Evolutionary conservation across 2,888 invertebrate species (phyloP), one percentile per base, ranked within the genome.

Genomic region (Cryptus viduatorius): DNA sequence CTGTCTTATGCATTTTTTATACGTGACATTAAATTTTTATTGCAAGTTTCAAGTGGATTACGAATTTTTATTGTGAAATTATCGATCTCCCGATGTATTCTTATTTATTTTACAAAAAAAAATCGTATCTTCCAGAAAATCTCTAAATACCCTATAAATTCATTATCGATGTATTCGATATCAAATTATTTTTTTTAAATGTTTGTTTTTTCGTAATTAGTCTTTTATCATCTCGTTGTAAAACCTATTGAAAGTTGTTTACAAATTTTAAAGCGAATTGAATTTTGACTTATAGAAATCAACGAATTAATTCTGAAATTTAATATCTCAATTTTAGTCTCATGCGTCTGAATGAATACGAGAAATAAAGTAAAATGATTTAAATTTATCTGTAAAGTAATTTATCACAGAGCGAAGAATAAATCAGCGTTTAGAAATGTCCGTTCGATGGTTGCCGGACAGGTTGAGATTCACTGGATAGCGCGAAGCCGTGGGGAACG

Each of bases 381-480:
- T 1, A 29, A 10, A 1, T 56, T 8, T 16, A 56, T 56, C 3
- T 19, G 3, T 19, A 1, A 8, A 56, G n/a, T 16, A 19, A 56
- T 56, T 19, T 10, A 10, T 56, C 24, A 24, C 12, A 8, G 59
- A 10, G 19, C 29, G 4, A 29, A 42, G 53, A 29, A 59, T 48
- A 29, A 59, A 59, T 29, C 16, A 8, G 29, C 29, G 10, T 12
- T 59, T 46, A 10, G 29, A 73, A 61, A 76, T 75, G 50, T 72
- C 37, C 29, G 19, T 14, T 48, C n/a, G 42, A 16, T 29, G 14
- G 14, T 46, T 19, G 24, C 14, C 53, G 67, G 12, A 64, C 73
- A 84, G 88, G 89, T 90, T 90, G 90, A 90, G 90, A 88, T 88
- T 89, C 89, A 87, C 89, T 90, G 90, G 78, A 72, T 79, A 73